Percentiles rank a stretch among this genome's conserved stretches.
phyloP scores from a whole-genome alignment of 2,888 invertebrate species.

The Drosophila mimetica region DNA sequence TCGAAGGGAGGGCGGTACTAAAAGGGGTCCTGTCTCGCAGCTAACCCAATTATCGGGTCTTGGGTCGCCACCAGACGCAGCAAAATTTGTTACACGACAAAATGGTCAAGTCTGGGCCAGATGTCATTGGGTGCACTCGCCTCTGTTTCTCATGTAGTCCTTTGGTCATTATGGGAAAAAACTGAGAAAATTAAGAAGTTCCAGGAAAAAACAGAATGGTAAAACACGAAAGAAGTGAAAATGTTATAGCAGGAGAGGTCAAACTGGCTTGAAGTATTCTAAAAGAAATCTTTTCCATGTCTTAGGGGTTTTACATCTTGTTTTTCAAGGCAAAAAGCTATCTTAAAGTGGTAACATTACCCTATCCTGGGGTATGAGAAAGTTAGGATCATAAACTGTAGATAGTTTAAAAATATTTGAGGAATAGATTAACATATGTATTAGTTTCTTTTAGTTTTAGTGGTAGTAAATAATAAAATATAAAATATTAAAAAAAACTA shows the following conservation, averaged over 20 bases:
- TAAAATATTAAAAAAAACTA: too few relatives aligned
- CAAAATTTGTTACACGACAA: constrained; percentile 47
- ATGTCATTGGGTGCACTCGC: constrained; percentile 70
- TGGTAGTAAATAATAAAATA: too few relatives aligned
- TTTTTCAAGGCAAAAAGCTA: not conserved
- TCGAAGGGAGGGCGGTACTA: not conserved
- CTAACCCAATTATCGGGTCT: constrained; percentile 70
- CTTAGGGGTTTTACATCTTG: too few relatives aligned
- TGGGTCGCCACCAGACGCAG: constrained; percentile 21
- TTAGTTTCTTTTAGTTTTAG: too few relatives aligned
- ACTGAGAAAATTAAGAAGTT: constrained; percentile 18
- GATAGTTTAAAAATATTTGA: too few relatives aligned
- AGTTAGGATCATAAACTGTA: too few relatives aligned
- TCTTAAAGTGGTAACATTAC: too few relatives aligned
- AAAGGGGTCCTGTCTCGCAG: constrained; percentile 44
- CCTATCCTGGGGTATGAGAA: too few relatives aligned
- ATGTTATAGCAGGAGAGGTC: not conserved
- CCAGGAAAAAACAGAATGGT: not conserved
- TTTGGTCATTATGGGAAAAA: constrained; percentile 57
- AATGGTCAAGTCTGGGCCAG: constrained; percentile 61
- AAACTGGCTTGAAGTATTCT: not conserved
- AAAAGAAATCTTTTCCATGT: too few relatives aligned
- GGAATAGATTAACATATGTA: too few relatives aligned
- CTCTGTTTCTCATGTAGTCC: constrained; percentile 60
- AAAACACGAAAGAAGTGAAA: not conserved